These are phyloP conservation scores for Aphodius granarius DNA, from an alignment of 2,888 invertebrate genomes.

Conservation along the genomic window DNA sequence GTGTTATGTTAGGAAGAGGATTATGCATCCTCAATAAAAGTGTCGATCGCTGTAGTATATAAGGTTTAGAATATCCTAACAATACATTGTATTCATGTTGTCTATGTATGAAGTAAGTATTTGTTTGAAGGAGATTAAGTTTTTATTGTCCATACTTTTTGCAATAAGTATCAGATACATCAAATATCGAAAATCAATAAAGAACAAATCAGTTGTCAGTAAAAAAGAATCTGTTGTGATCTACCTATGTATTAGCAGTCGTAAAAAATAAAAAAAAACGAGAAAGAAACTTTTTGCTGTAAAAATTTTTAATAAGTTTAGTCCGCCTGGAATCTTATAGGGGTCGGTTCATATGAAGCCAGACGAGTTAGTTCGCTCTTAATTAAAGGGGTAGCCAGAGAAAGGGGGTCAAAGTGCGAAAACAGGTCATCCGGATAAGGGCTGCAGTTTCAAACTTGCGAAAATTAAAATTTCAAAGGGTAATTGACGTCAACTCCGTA, in stretches of 20 bases:
- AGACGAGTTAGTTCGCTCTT: background rate
- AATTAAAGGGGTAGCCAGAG: background rate
- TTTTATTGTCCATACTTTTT: too few relatives aligned
- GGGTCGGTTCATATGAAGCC: background rate
- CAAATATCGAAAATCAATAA: too few relatives aligned
- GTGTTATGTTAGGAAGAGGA: background rate
- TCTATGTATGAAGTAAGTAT: too few relatives aligned
- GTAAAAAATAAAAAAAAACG: too few relatives aligned
- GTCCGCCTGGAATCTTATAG: background rate
- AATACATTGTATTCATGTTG: background rate
- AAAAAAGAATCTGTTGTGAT: too few relatives aligned
- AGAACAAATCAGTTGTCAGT: too few relatives aligned
- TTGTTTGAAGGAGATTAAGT: too few relatives aligned
- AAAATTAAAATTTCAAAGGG: background rate
- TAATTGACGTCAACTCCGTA: too few relatives aligned
- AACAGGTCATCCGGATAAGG: background rate
- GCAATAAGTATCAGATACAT: too few relatives aligned
- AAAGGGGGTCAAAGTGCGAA: background rate
- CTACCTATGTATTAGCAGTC: too few relatives aligned
- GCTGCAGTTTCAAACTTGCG: background rate
- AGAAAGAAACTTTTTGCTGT: background rate
- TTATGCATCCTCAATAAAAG: background rate
- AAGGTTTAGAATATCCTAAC: background rate
- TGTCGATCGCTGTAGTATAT: background rate
- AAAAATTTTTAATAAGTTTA: background rate